Percentiles rank a stretch among this genome's conserved stretches.
Conservation (phyloP, 2,888 invertebrate species). For the Anticlea derivata region DNA sequence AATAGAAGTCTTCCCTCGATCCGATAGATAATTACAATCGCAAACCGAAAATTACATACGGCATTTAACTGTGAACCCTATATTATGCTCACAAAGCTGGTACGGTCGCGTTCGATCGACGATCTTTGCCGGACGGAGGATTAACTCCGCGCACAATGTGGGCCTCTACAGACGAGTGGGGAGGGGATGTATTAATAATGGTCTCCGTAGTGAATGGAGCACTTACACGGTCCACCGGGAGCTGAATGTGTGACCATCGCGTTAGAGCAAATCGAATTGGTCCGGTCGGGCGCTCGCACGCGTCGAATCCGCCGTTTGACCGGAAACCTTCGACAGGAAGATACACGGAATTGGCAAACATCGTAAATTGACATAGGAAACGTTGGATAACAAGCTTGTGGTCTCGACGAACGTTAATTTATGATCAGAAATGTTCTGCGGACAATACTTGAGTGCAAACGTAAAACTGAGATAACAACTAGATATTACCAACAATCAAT, state of each 20-base stretch:
- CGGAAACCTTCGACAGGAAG: constrained; percentile 56
- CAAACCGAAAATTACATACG: constrained; percentile 82
- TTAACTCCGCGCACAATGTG: constrained; percentile 76
- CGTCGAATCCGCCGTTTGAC: constrained; percentile 69
- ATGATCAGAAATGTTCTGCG: neutral
- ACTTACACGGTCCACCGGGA: constrained; percentile 80
- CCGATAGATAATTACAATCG: constrained; percentile 81
- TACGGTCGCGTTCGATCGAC: constrained; percentile 71
- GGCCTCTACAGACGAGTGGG: constrained; percentile 65
- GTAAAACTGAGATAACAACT: too few species aligned
- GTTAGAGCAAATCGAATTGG: constrained; percentile 80
- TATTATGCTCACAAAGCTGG: constrained; percentile 77
- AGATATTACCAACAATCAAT: too few species aligned
- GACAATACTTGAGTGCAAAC: neutral
- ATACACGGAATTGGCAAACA: constrained; percentile 51
- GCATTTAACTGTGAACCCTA: constrained; percentile 77
- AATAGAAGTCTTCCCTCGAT: constrained; percentile 80
- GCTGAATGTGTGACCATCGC: constrained; percentile 80
- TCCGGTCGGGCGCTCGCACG: constrained; percentile 66
- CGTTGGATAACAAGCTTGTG: constrained; percentile 33
- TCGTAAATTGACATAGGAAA: constrained; percentile 44
- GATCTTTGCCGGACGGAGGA: constrained; percentile 77
- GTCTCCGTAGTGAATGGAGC: constrained; percentile 77
- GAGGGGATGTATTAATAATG: constrained; percentile 81
- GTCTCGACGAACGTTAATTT: constrained; percentile 20